Base-by-base conservation (phyloP, 64 coral and sea anemone genomes). In the Montipora cactus region DNA sequence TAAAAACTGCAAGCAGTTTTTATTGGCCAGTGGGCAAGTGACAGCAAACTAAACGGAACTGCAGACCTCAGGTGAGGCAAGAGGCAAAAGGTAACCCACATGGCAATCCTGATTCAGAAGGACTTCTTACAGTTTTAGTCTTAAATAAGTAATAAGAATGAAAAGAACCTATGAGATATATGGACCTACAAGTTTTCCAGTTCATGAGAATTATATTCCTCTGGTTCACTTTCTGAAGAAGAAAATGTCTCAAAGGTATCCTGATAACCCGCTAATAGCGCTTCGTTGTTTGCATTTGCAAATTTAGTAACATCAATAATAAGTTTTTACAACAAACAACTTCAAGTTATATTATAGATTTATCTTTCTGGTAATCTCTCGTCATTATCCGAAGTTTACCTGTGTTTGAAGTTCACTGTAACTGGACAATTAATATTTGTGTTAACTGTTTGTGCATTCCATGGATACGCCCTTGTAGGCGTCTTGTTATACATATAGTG, bases 91-190 rank as follows among this genome's bases (percentile, higher is more conserved):
- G 67, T 70, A 70, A 70, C 67, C 67, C 67, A 70, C 67, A 15
- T 70, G 67, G 67, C 67, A 70, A 70, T 70, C 67, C 67, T 15
- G 67, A 25, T 23, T 23, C 23, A 23, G 23, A 69, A 70, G 67
- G 67, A 70, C 67, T 70, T 70, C 67, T 70, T 15, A 70, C 67
- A 70, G 67, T 70, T 70, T 70, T 70, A 70, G 67, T 70, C 67
- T 70, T 70, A 70, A 70, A 70, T 70, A 70, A 70, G 67, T 70
- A 70, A 70, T 70, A 70, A 70, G 67, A 70, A 70, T 70, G 67
- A 73, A 73, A 73, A 73, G 16, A 73, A 73, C 70, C 19, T 73
- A 73, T 21, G 19, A 22, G 1, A 21, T 73, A 73, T 21, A 73
- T 73, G 19, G 67, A 70, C 67, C 70, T 73, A 73, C 19, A 73